Percentiles rank a stretch among this genome's conserved stretches.
These are phyloP conservation scores for Clarias magur DNA, from an alignment of 2,113 vertebrate species.

Conservation along the genomic window DNA sequence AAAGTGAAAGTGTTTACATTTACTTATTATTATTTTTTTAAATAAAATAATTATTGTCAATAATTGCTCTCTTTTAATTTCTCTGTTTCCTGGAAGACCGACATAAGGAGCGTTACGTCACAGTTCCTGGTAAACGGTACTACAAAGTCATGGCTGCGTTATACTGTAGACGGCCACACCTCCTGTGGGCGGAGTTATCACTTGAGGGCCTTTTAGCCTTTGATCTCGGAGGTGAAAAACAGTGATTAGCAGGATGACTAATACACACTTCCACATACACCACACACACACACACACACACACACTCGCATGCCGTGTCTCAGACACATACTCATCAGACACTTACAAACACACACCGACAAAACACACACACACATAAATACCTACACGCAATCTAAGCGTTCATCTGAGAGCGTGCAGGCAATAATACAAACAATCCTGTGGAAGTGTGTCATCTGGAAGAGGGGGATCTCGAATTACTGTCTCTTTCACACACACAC, in stretches of 20 bases:
- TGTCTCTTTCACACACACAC: slow-evolving; percentile 28
- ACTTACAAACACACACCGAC: not conserved
- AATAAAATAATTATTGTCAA: no score
- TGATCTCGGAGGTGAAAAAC: slow-evolving; percentile 76
- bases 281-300: slow-evolving; percentile 58
- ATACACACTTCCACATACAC: slow-evolving; percentile 54
- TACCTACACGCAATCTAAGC: not conserved
- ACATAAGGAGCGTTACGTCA: slow-evolving; percentile 47
- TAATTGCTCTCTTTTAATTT: not conserved
- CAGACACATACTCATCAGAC: slow-evolving; percentile 32
- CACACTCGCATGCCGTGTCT: slow-evolving; percentile 21
- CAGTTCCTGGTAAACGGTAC: slow-evolving; percentile 70
- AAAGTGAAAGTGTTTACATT: not conserved
- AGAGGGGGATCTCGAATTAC: slow-evolving; percentile 26
- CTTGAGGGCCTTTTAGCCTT: slow-evolving; percentile 64
- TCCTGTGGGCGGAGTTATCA: slow-evolving; percentile 51
- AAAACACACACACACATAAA: slow-evolving; percentile 16
- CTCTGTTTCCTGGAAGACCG: slow-evolving; percentile 41
- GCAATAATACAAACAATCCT: slow-evolving; percentile 41
- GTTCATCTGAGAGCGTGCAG: slow-evolving; percentile 51
- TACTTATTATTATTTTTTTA: not conserved
- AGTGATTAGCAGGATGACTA: slow-evolving; percentile 68
- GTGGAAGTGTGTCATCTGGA: slow-evolving; percentile 43
- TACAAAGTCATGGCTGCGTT: slow-evolving; percentile 58
- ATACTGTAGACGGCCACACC: slow-evolving; percentile 53